Percentiles rank a stretch among this genome's conserved stretches.
phyloP scores from a whole-genome alignment of 2,113 vertebrate species.

The Tinamus guttatus region DNA sequence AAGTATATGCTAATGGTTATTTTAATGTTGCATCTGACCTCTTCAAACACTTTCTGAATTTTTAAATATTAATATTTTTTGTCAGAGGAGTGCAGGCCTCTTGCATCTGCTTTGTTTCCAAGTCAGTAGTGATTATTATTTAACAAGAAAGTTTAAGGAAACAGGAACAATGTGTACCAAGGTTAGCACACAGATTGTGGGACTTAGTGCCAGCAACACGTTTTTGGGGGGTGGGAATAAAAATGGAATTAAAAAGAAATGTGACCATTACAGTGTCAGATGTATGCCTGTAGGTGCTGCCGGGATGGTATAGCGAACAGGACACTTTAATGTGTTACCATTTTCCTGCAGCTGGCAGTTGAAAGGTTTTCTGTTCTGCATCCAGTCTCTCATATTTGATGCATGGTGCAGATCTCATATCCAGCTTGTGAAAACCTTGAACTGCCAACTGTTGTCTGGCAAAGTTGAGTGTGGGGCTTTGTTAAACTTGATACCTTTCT shows the following conservation, averaged over 20 bases:
- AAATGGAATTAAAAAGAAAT: background rate
- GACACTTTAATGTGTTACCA: rapidly evolving
- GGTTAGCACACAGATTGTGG: background rate
- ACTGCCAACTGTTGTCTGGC: background rate
- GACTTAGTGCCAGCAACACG: background rate
- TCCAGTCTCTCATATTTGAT: background rate
- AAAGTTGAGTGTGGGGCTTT: background rate
- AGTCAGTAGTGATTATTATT: background rate
- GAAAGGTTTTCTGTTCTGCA: background rate
- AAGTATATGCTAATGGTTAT: background rate
- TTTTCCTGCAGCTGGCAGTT: background rate
- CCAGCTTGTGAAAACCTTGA: background rate
- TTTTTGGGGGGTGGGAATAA: background rate
- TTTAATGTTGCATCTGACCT: background rate
- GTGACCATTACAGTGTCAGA: background rate
- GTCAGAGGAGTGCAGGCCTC: background rate
- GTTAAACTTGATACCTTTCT: background rate
- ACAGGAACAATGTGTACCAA: background rate
- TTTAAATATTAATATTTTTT: background rate
- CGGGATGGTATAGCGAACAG: background rate
- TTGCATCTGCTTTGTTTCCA: background rate
- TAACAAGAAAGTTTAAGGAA: background rate
- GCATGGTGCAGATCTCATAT: background rate
- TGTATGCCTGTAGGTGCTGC: background rate
- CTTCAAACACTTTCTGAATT: background rate